Base-by-base conservation (phyloP, 2,888 invertebrate genomes). In the Bellardia pandia region DNA sequence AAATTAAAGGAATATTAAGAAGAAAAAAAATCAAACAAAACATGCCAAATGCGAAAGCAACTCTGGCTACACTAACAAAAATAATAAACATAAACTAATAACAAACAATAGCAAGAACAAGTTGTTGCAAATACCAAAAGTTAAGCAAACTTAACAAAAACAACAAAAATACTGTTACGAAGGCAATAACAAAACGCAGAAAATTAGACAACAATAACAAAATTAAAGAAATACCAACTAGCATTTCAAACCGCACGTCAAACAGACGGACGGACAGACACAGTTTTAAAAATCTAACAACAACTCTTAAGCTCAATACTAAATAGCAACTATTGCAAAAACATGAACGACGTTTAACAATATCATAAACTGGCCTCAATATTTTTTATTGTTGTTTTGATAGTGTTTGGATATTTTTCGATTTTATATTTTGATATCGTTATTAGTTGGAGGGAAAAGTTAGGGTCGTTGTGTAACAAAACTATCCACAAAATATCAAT, bases 61-160 rank as follows among this genome's bases (percentile, higher is more conserved):
- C 11, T 66, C 42, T 11, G 42, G 40, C 64, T 37, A 53, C 2
- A 56, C 40, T 30, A 69, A 64, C 23, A 60, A 80, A 48, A 74
- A 16, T 53, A 69, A 62, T 40, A 58, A 77, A 3, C 14, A 48
- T 48, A 69, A n/a, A 37, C n/a, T 11, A 60, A 40, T 13, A 37
- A 51, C 11, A 60, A 23, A 66, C 53, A 69, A 76, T 16, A 48
- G 56, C 37, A 74, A 48, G 48, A 74, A 81, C 74, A 81, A 68
- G 58, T 74, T 78, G 60, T 78, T 85, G 85, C 74, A 85, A 85
- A 85, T 79, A 85, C 60, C 85, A 85, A 85, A 85, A 68, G 79
- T 85, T 85, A 79, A 75, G 51, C 62, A 72, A 83, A 71, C 37
- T 64, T 71, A 42, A 48, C 16, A 75, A 37, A 62, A 62, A 33